Base-by-base conservation (phyloP, 2,888 invertebrate species). In the Tenthredo livida region DNA sequence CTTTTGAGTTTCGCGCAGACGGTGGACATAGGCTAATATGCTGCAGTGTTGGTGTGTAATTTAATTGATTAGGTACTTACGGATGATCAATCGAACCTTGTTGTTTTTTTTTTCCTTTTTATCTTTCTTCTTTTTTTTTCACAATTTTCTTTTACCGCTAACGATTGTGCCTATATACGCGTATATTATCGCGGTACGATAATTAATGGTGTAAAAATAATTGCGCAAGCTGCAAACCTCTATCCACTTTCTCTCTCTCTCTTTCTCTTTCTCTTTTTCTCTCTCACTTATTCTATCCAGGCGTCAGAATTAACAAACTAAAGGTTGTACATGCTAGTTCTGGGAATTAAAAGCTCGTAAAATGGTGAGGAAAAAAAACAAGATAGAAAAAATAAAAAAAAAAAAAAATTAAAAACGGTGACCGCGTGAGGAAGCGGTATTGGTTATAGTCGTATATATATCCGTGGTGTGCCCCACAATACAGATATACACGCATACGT, bases 291-390 rank as follows among this genome's bases (percentile, higher is more conserved):
- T 33, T 33, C 67, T 67, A 29, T 67, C 33, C 61, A 29, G 70
- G 29, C 70, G 29, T 29, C 70, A 37, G 70, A 9, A 70, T 37
- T 70, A 70, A 37, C 70, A 70, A n/a, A 29, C 33, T 37, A n/a
- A 17, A 70, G 37, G 70, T 33, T 37, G 9, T 15, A 40, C 70
- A 33, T 54, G 25, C 21, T 37, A 40, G 37, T 80, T 80, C 80
- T 58, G 21, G 40, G 80, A 80, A 80, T 80, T 80, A 40, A 80
- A 80, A 58, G 43, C 73, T 84, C 84, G 84, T 84, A 84, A 84
- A 84, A 58, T 65, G 54, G 7, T 21, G 73, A 37, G 73, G 84
- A 37, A 54, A 84, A 33, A 65, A 29, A 2, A 0, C 4, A 5
- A 77, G 21, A 29, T 2, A 47, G 6, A 47, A 47, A 2, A 10